Evolutionary conservation across 2,113 vertebrate species (phyloP), one percentile per base, ranked within the genome.

Genomic region (Podarcis cretensis): DNA sequence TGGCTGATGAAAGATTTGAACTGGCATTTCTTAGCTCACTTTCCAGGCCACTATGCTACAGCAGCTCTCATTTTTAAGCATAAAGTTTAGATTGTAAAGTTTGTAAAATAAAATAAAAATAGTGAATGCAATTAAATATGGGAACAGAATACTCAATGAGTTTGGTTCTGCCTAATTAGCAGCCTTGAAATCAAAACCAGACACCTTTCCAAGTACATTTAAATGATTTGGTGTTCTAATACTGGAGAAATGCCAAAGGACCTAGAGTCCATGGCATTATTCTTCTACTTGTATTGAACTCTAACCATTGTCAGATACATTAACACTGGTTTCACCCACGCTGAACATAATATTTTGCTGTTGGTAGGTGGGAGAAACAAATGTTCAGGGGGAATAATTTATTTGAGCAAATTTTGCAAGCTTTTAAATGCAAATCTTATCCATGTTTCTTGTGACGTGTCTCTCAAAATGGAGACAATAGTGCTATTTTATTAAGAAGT

Each of bases 401-500:
- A 21, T 57, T 32, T 54, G 20, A 80, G 20, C 25, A 76, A 87
- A 6, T 48, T 20, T 54, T 79, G 40, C 5, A 80, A 32, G 12
- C 6, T 1, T 68, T 69, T 43, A 30, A 65, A 20, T 40, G 32
- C 59, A 65, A 66, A 59, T 37, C 21, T 81, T 83, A 12, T 86
- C 40, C 7, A 18, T 65, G 32, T 2, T 21, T 63, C 75, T 81
- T 32, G 25, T 30, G 54, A 81, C 40, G 2, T 54, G 23, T 37
- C 73, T 59, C 18, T 68, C 73, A 78, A 32, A 79, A 79, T 69
- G 86, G 48, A 94, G 30, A 92, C 65, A 77, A 1, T 82, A 12
- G 85, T 66, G 82, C 27, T 68, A 86, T 74, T 85, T 68, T 69
- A 83, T 85, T 81, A 89, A 85, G 92, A 89, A 93, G 6, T 32